phyloP scores from a whole-genome alignment of 2,113 vertebrate genomes.

The Phrynosoma blainvillii region DNA sequence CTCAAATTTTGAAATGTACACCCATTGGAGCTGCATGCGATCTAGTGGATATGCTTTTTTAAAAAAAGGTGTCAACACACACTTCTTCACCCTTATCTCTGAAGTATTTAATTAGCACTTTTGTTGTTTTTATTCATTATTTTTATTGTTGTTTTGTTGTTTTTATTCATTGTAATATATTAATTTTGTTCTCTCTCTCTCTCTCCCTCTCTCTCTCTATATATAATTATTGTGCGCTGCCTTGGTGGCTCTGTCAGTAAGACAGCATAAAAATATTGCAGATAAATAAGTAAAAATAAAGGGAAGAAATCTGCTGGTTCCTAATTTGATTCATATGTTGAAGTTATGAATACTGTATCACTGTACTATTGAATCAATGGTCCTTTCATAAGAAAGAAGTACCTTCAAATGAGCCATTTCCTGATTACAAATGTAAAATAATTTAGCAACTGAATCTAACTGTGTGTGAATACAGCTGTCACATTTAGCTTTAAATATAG shows the following conservation, averaged over 20 bases:
- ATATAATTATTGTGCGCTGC: neutral
- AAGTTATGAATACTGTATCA: neutral
- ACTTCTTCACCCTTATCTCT: too few relatives aligned
- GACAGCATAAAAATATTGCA: too few relatives aligned
- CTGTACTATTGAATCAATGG: conserved; percentile 14
- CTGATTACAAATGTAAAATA: neutral
- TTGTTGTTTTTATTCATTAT: too few relatives aligned
- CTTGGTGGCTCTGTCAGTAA: neutral
- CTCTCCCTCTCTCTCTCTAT: too few relatives aligned
- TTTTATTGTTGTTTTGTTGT: too few relatives aligned
- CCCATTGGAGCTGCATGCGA: too few relatives aligned
- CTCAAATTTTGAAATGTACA: too few relatives aligned
- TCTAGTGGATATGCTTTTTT: too few relatives aligned
- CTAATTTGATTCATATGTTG: neutral
- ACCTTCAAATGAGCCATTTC: conserved; percentile 3
- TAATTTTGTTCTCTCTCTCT: too few relatives aligned
- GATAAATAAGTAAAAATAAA: neutral
- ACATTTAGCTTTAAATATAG: conserved; percentile 17
- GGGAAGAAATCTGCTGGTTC: neutral
- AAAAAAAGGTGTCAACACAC: too few relatives aligned
- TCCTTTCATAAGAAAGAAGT: neutral
- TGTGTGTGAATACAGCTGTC: neutral
- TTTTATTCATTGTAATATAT: too few relatives aligned
- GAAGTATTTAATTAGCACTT: too few relatives aligned
- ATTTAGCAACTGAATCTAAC: neutral